These are phyloP conservation scores for Perdita meconis DNA, from an alignment of 2,888 invertebrate genomes.

Conservation along the genomic window DNA sequence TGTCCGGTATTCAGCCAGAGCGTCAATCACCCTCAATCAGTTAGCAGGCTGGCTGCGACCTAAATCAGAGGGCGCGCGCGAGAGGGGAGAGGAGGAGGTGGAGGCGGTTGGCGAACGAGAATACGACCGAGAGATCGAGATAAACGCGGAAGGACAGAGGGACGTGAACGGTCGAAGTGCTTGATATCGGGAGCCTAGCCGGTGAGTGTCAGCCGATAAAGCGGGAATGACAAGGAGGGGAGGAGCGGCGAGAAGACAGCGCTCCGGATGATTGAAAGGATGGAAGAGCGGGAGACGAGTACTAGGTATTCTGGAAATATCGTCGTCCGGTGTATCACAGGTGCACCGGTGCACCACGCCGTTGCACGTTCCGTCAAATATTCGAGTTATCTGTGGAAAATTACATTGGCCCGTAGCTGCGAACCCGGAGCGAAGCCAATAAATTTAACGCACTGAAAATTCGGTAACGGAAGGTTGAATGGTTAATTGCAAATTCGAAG, in stretches of 20 bases:
- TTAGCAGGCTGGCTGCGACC: slow-evolving; percentile 77
- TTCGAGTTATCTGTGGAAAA: slow-evolving; percentile 8
- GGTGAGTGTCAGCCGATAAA: slow-evolving; percentile 64
- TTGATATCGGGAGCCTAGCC: slow-evolving; percentile 51
- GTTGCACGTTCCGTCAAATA: background rate
- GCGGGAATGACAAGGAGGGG: slow-evolving; percentile 62
- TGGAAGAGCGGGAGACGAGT: slow-evolving; percentile 25
- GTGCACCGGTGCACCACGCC: background rate
- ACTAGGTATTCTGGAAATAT: background rate
- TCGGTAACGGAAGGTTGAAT: slow-evolving; percentile 24
- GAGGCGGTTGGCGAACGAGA: slow-evolving; percentile 49
- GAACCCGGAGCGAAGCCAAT: background rate
- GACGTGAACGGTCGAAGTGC: slow-evolving; percentile 24
- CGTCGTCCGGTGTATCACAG: background rate
- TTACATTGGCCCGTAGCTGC: background rate
- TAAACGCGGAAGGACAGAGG: slow-evolving; percentile 51
- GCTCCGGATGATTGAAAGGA: slow-evolving; percentile 39
- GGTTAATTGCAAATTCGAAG: slow-evolving; percentile 45
- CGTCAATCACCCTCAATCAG: slow-evolving; percentile 83
- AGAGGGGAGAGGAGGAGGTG: slow-evolving; percentile 50
- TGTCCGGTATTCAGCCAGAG: slow-evolving; percentile 80
- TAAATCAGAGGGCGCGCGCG: slow-evolving; percentile 76
- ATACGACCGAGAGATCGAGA: slow-evolving; percentile 59
- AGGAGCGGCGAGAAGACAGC: slow-evolving; percentile 39
- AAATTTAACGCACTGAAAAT: slow-evolving; percentile 46